Evolutionary conservation across 1,140 invertebrate genomes (phyloP).

Genomic region (Spodoptera frugiperda): DNA sequence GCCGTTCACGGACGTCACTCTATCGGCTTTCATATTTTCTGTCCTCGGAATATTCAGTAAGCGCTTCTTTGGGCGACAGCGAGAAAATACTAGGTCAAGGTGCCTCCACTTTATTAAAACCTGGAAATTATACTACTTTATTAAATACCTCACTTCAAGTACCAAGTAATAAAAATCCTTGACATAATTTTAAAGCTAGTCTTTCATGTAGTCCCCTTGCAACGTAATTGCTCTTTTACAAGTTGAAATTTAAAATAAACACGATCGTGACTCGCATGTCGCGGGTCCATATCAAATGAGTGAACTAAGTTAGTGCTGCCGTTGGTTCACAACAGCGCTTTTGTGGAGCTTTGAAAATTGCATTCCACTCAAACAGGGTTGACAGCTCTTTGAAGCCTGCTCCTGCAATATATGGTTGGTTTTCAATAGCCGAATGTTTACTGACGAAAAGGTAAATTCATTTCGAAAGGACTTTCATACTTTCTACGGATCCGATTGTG

Average conservation of each 20-base stretch:
- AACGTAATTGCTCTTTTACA: background rate
- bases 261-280: background rate
- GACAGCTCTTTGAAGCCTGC: conserved; percentile 9
- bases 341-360: conserved; percentile 19
- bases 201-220: background rate
- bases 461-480: conserved; percentile 11
- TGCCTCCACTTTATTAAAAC: conserved; percentile 26
- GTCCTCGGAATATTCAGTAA: conserved; percentile 29
- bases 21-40: conserved; percentile 22
- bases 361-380: conserved; percentile 7
- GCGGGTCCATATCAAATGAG: background rate
- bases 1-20: conserved; percentile 2
- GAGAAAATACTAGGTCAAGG: conserved; percentile 31
- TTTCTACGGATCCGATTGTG: background rate
- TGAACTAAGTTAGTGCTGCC: conserved; percentile 5
- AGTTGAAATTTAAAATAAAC: conserved; percentile 1
- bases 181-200: conserved; percentile 16
- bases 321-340: background rate
- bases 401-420: conserved; percentile 13
- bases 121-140: conserved; percentile 27
- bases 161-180: conserved; percentile 22
- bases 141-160: conserved; percentile 19
- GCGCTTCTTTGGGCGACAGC: conserved; percentile 26
- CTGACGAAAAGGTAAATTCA: conserved; percentile 11
- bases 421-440: conserved; percentile 18